Base-by-base conservation (phyloP, 2,113 vertebrate genomes). In the Salvelinus namaycush region DNA sequence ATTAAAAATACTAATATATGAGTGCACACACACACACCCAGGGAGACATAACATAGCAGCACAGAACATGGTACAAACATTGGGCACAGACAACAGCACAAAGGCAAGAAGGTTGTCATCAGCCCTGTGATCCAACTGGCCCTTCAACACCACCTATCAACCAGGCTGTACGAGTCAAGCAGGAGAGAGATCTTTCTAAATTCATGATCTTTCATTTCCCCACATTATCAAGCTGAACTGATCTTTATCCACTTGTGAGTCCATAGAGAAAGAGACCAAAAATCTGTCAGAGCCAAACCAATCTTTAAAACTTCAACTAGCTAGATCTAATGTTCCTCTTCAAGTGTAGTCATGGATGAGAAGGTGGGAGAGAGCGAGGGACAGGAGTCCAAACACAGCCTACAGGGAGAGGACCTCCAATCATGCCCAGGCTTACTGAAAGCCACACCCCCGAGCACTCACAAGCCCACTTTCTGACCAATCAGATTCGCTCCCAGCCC, bases 371-470 rank as follows among this genome's bases (percentile, higher is more conserved):
- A 78, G 72, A 76, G 79, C 71, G 80, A 76, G 81, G 71, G 83
- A 44, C 44, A 76, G 74, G 80, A 14, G 76, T 85, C 75, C 34
- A 70, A 77, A 73, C 73, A 76, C 68, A 83, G 78, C 87, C 24
- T 72, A 70, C 69, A 72, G 65, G 22, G 44, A 7, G 75, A 81
- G 80, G 81, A 86, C 84, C 81, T 90, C 83, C 77, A 81, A 87
- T 84, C 87, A 88, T 83, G 76, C 86, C 80, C 71, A 77, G 78
- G 81, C 54, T 3, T 90, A 81, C 34, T 59, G 11, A 51, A 74
- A 64, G 73, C 87, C 87, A 87, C 91, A 39, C 89, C 90, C 86
- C 81, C 82, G 72, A 80, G 79, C 81, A 85, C 67, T 76, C 57
- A 44, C 39, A 22, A 49, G 49, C 66, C 60, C 59, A 71, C 67